Evolutionary conservation across 2,797 vertebrate species (phyloP).

Genomic region (Sebastes oblongus): DNA sequence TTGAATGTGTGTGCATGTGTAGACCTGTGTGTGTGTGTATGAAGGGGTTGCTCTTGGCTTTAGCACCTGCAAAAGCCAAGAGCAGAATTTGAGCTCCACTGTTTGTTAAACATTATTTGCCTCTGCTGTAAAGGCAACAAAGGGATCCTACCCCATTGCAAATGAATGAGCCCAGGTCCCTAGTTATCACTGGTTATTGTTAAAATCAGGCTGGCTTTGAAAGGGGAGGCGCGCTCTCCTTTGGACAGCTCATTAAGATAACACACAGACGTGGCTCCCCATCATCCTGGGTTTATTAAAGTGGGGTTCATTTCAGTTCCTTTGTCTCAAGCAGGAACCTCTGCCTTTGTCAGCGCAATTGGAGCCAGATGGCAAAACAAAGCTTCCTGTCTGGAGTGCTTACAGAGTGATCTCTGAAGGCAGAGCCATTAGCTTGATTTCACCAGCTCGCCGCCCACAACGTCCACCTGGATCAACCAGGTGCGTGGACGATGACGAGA

Average conservation of each 20-base stretch:
- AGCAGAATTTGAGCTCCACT: slow-evolving; percentile 53
- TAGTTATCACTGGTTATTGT: slow-evolving; percentile 80
- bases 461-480: slow-evolving; percentile 71
- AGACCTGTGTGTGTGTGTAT: neutral
- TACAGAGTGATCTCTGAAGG: slow-evolving; percentile 69
- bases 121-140: slow-evolving; percentile 69
- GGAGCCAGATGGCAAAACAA: slow-evolving; percentile 83
- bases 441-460: slow-evolving; percentile 60
- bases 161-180: slow-evolving; percentile 71
- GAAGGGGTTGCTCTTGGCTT: slow-evolving; percentile 41
- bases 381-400: slow-evolving; percentile 74
- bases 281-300: slow-evolving; percentile 80
- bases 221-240: slow-evolving; percentile 68
- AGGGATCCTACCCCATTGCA: slow-evolving; percentile 58
- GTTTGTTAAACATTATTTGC: slow-evolving; percentile 75
- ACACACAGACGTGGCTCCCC: slow-evolving; percentile 76
- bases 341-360: slow-evolving; percentile 79
- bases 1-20: neutral
- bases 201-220: slow-evolving; percentile 78
- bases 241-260: slow-evolving; percentile 85
- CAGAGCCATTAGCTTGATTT: slow-evolving; percentile 72
- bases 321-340: slow-evolving; percentile 78
- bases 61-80: slow-evolving; percentile 45
- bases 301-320: slow-evolving; percentile 76
- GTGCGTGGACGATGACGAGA: slow-evolving; percentile 37